Conservation (phyloP, 2,888 invertebrate genomes). For the Aspidiotus destructor region DNA sequence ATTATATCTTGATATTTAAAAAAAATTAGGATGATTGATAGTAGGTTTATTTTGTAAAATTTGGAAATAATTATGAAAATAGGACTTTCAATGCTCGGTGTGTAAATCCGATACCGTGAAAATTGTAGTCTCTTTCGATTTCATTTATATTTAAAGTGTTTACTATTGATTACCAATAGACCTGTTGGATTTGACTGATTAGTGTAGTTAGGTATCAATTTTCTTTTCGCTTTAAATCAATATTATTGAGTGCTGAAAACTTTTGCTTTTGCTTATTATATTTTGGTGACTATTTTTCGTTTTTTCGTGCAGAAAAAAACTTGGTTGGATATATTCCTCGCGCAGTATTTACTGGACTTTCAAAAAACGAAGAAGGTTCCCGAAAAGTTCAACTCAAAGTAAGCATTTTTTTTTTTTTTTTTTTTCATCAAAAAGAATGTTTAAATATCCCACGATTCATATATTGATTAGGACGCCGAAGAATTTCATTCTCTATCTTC, state of each 20-base stretch:
- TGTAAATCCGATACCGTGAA: no score
- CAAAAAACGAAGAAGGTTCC: constrained; percentile 30
- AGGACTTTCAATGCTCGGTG: no score
- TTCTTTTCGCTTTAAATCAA: neutral
- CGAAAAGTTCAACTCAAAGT: constrained; percentile 32
- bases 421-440: neutral
- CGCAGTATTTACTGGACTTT: constrained; percentile 50
- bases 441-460: no score
- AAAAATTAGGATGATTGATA: no score
- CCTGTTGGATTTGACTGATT: neutral
- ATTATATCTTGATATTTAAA: no score
- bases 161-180: neutral
- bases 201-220: neutral
- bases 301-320: constrained; percentile 49
- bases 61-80: no score
- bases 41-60: no score
- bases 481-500: neutral
- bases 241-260: neutral
- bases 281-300: constrained; percentile 38
- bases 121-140: no score
- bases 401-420: constrained; percentile 4
- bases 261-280: neutral
- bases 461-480: no score
- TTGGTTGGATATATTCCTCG: constrained; percentile 56
- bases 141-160: neutral